These are phyloP conservation scores for Harpalus rubripes DNA, from an alignment of 2,888 invertebrate genomes.

Conservation along the genomic window DNA sequence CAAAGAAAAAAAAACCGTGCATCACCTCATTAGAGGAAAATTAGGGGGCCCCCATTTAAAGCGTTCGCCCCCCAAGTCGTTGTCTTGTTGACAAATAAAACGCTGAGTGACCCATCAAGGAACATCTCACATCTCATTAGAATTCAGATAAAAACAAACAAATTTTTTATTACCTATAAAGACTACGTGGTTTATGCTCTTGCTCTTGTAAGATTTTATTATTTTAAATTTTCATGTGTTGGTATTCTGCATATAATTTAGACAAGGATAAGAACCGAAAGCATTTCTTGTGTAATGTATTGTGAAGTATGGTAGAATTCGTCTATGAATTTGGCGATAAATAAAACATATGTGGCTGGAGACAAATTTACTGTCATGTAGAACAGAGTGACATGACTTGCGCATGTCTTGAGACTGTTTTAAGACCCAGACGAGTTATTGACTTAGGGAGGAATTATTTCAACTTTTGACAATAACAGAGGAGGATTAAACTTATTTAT, in stretches of 20 bases:
- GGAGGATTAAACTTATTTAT: background rate
- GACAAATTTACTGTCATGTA: conserved; percentile 2
- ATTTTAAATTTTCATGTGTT: conserved; percentile 58
- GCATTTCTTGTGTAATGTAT: no score
- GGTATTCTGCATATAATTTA: conserved; percentile 2
- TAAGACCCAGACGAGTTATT: background rate
- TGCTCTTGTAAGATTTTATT: conserved; percentile 54
- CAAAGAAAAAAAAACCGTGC: no score
- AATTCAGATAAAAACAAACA: conserved; percentile 59
- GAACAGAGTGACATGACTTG: background rate
- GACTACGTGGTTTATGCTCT: conserved; percentile 45
- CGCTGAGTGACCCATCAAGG: conserved; percentile 48
- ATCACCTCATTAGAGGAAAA: no score
- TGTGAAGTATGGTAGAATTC: background rate
- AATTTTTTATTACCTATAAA: conserved; percentile 59
- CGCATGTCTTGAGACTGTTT: conserved; percentile 1
- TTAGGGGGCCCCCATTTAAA: no score
- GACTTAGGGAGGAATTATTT: background rate
- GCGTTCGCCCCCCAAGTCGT: background rate
- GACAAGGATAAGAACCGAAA: background rate
- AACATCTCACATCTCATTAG: conserved; percentile 57
- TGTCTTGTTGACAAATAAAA: conserved; percentile 4
- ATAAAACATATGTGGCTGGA: background rate
- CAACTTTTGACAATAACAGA: background rate
- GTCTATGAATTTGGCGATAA: background rate